Evolutionary conservation across 2,888 invertebrate species (phyloP).

Genomic region (Drosophila neonasuta): DNA sequence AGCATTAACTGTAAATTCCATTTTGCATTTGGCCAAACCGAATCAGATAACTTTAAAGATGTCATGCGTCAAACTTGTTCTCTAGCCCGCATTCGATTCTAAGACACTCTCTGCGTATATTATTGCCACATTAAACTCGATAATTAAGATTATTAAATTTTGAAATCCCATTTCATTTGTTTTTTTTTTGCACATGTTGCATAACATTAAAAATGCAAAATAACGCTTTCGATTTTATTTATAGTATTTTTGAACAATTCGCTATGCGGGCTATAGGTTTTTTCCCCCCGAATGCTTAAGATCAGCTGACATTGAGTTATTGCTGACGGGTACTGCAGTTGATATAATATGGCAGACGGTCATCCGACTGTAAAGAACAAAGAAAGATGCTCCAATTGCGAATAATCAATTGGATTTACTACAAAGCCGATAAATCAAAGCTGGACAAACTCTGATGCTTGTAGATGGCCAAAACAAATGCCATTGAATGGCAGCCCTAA

Average conservation of each 20-base stretch:
- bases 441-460: conserved; percentile 18
- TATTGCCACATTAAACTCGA: conserved; percentile 42
- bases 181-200: conserved; percentile 17
- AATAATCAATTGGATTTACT: conserved; percentile 28
- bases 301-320: conserved; percentile 40
- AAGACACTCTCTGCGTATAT: conserved; percentile 31
- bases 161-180: conserved; percentile 24
- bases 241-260: conserved; percentile 10
- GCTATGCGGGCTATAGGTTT: conserved; percentile 34
- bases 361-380: conserved; percentile 10
- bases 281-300: conserved; percentile 2
- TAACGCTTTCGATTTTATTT: conserved; percentile 1
- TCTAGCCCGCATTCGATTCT: conserved; percentile 10
- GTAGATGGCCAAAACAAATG: conserved; percentile 49
- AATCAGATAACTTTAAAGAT: conserved; percentile 33
- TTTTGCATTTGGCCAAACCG: conserved; percentile 28
- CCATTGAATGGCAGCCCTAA: conserved; percentile 66
- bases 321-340: background rate
- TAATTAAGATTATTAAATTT: conserved; percentile 50
- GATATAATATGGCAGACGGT: background rate
- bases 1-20: conserved; percentile 45
- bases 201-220: conserved; percentile 10
- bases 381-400: conserved; percentile 40
- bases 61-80: conserved; percentile 57
- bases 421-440: conserved; percentile 22